phyloP scores from a whole-genome alignment of 2,113 vertebrate genomes.

The Varanus salvator region DNA sequence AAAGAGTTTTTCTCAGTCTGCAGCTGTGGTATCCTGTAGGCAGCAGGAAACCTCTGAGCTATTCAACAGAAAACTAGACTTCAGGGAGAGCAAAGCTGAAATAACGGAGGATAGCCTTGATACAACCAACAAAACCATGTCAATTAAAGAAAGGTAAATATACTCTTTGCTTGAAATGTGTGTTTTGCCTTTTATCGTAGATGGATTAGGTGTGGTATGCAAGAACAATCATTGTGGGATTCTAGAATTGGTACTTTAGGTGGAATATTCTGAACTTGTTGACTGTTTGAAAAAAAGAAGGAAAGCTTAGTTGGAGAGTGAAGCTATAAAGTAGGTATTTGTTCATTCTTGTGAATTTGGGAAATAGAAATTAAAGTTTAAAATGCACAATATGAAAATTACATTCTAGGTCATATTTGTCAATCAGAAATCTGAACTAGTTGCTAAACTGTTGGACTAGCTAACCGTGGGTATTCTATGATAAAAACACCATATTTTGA shows the following conservation, averaged over 20 bases:
- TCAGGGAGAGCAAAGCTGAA: slow-evolving; percentile 71
- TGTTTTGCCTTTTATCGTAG: not conserved
- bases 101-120: slow-evolving; percentile 76
- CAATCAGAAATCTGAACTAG: not conserved
- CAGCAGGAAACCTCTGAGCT: slow-evolving; percentile 71
- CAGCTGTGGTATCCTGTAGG: slow-evolving; percentile 64
- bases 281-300: not conserved
- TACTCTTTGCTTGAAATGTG: not conserved
- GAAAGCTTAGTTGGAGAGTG: not conserved
- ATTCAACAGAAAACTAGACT: slow-evolving; percentile 61
- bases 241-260: not conserved
- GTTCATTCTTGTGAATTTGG: not conserved
- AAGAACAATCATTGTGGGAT: slow-evolving; percentile 15
- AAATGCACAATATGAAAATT: not conserved
- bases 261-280: not conserved
- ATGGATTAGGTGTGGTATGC: slow-evolving; percentile 20
- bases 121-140: slow-evolving; percentile 86
- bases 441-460: not conserved
- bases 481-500: not conserved
- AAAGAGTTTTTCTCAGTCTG: slow-evolving; percentile 74
- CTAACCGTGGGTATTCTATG: not conserved
- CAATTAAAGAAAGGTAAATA: slow-evolving; percentile 93
- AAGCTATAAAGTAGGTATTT: not conserved
- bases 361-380: not conserved
- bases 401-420: not conserved